phyloP scores from a whole-genome alignment of 2,113 vertebrate species.

The Pelodiscus sinensis region DNA sequence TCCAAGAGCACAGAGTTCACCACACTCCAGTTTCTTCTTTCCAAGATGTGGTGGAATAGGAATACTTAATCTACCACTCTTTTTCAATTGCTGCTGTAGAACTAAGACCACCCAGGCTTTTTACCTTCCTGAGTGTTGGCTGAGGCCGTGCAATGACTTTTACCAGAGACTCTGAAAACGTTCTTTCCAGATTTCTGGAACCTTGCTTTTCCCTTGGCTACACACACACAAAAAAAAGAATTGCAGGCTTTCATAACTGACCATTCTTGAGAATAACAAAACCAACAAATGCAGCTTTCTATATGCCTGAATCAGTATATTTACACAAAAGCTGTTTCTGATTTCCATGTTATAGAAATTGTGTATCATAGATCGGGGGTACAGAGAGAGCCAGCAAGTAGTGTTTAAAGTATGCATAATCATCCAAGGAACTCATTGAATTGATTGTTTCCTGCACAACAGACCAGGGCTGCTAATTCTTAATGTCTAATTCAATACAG shows the following conservation, averaged over 20 bases:
- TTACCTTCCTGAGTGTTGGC: constrained; percentile 30
- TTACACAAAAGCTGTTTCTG: constrained; percentile 10
- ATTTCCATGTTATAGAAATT: not conserved
- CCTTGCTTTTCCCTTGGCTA: constrained; percentile 45
- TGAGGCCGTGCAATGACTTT: not conserved
- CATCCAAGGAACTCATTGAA: constrained; percentile 20
- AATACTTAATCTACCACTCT: constrained; percentile 43
- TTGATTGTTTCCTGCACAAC: not conserved
- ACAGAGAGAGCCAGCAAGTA: not conserved
- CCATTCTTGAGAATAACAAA: constrained; percentile 10
- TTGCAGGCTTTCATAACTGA: constrained; percentile 13
- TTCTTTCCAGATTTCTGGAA: constrained; percentile 41
- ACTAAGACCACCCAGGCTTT: constrained; percentile 60
- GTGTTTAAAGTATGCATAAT: constrained; percentile 1
- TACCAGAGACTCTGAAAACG: constrained; percentile 25
- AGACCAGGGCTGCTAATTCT: not conserved
- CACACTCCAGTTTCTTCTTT: constrained; percentile 7
- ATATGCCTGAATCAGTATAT: constrained; percentile 34
- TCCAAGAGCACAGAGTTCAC: constrained; percentile 26
- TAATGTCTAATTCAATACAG: not conserved
- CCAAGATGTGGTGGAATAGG: constrained; percentile 30
- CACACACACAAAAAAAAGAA: constrained; percentile 32
- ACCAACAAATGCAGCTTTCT: constrained; percentile 24
- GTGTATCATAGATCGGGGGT: not conserved
- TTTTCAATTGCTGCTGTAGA: not conserved